phyloP scores from a whole-genome alignment of 2,113 vertebrate genomes.

The human region DNA sequence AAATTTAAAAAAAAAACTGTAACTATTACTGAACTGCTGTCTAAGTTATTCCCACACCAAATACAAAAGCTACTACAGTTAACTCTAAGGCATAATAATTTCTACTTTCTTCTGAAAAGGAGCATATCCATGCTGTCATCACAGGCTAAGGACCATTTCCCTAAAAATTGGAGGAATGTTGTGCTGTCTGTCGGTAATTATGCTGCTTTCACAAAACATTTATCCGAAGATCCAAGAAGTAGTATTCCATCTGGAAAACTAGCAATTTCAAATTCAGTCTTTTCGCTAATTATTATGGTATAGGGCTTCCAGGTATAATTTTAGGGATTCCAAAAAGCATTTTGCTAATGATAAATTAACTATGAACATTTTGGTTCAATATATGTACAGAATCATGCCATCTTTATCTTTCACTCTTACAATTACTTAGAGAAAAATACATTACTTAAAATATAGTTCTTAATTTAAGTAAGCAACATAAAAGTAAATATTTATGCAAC shows the following conservation, averaged over 20 bases:
- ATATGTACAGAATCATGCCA: slow-evolving; percentile 45
- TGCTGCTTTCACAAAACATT: slow-evolving; percentile 57
- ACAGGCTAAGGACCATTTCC: slow-evolving; percentile 67
- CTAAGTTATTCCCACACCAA: slow-evolving; percentile 64
- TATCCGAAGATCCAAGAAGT: slow-evolving; percentile 59
- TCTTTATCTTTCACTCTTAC: slow-evolving; percentile 53
- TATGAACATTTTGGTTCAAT: slow-evolving; percentile 58
- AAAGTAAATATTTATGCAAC: not conserved
- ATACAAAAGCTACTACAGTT: slow-evolving; percentile 45
- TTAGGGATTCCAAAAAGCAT: slow-evolving; percentile 54
- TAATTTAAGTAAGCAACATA: slow-evolving; percentile 31
- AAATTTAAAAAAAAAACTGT: not conserved
- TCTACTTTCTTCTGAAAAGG: slow-evolving; percentile 46
- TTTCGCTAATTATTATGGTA: slow-evolving; percentile 69
- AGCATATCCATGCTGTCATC: slow-evolving; percentile 49
- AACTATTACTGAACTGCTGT: slow-evolving; percentile 54
- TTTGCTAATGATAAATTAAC: slow-evolving; percentile 67
- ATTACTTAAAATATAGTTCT: slow-evolving; percentile 44
- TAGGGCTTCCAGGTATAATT: slow-evolving; percentile 70
- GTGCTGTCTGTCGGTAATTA: slow-evolving; percentile 55
- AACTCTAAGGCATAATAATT: slow-evolving; percentile 67
- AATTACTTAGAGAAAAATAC: slow-evolving; percentile 47
- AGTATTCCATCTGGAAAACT: slow-evolving; percentile 71
- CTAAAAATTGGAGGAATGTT: slow-evolving; percentile 60
- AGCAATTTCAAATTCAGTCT: slow-evolving; percentile 57